These are phyloP conservation scores for Thalassaphorura encarpata DNA, from an alignment of 1,140 invertebrate species.

Conservation along the genomic window DNA sequence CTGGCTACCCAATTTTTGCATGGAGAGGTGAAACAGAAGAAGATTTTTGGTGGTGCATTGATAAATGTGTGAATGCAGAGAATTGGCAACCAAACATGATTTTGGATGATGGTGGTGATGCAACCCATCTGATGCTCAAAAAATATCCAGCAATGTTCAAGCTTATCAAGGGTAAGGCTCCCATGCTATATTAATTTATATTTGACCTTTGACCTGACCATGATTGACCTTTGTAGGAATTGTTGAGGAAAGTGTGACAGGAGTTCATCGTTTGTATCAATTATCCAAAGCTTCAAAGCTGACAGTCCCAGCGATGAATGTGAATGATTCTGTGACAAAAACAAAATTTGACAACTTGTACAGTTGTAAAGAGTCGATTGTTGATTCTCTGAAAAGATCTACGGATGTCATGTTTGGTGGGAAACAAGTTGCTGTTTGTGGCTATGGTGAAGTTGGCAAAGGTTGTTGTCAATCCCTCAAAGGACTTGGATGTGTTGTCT, in stretches of 20 bases:
- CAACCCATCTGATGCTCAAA: constrained; percentile 89
- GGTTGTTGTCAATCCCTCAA: constrained; percentile 92
- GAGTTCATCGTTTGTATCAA: constrained; percentile 93
- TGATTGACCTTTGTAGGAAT: constrained; percentile 57
- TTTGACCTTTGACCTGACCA: constrained; percentile 4
- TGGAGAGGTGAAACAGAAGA: constrained; percentile 95
- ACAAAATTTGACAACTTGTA: constrained; percentile 98
- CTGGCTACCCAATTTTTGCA: constrained; percentile 78
- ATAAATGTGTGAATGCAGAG: constrained; percentile 81
- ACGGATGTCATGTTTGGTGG: constrained; percentile 98
- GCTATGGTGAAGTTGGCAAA: constrained; percentile 97
- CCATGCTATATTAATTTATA: neutral
- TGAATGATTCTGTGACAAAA: constrained; percentile 97
- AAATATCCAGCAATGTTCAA: constrained; percentile 93
- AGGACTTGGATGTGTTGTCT: constrained; percentile 84
- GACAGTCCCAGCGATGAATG: constrained; percentile 97
- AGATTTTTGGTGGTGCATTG: constrained; percentile 99
- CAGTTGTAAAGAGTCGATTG: constrained; percentile 77
- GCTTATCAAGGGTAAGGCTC: constrained; percentile 68
- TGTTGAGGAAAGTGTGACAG: constrained; percentile 95
- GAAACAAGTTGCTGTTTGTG: constrained; percentile 92
- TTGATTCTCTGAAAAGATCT: constrained; percentile 84
- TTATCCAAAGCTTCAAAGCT: constrained; percentile 88
- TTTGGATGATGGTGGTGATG: constrained; percentile 74
- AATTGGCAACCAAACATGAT: constrained; percentile 99